Evolutionary conservation across 2,113 vertebrate species (phyloP).

Genomic region (Nothoprocta pentlandii): DNA sequence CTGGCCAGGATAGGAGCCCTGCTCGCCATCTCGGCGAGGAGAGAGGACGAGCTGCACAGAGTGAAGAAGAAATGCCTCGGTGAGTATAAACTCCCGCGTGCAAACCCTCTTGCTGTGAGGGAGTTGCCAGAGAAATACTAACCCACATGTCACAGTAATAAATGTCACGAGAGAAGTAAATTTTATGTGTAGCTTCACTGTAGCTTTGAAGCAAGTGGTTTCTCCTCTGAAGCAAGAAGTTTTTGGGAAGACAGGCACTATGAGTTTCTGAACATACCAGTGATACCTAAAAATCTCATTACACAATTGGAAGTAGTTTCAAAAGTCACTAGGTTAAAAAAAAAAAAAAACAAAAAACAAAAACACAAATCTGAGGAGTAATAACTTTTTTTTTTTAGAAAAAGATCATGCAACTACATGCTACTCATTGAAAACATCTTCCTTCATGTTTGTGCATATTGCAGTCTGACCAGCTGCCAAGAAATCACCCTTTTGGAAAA

Average conservation of each 20-base stretch:
- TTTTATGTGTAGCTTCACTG: background rate
- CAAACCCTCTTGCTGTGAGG: background rate
- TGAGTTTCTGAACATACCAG: background rate
- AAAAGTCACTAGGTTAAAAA: background rate
- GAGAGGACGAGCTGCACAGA: constrained; percentile 85
- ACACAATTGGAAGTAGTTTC: background rate
- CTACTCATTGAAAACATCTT: background rate
- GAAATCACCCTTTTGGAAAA: background rate
- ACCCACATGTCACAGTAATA: background rate
- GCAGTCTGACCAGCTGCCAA: background rate
- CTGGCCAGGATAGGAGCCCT: constrained; percentile 85
- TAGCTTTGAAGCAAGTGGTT: background rate
- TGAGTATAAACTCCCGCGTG: constrained; percentile 58
- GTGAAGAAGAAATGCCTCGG: constrained; percentile 90
- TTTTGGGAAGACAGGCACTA: background rate
- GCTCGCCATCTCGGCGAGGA: constrained; percentile 89
- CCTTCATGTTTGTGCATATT: background rate
- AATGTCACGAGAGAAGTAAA: background rate
- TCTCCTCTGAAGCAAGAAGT: background rate
- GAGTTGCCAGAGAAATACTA: background rate
- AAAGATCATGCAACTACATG: background rate
- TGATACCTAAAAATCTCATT: background rate
- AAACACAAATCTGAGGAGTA: background rate
- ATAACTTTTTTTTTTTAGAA: background rate
- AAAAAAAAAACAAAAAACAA: background rate